phyloP scores from a whole-genome alignment of 2,888 invertebrate species.

The Dryomyza anilis region DNA sequence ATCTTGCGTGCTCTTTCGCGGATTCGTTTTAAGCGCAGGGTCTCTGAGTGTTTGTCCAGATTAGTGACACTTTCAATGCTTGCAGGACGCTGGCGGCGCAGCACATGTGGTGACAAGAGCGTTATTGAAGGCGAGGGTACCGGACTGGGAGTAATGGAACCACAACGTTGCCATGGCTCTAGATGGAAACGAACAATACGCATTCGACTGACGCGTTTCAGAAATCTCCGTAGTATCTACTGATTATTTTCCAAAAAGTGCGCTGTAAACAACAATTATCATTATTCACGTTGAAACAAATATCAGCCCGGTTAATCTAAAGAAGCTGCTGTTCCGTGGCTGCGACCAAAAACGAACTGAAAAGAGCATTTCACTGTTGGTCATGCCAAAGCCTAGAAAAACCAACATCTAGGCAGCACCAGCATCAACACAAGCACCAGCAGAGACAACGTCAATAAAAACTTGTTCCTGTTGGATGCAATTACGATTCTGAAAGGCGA shows the following conservation, averaged over 20 bases:
- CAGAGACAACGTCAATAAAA: neutral
- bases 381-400: neutral
- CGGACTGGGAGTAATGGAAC: conserved; percentile 55
- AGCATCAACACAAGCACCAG: no score
- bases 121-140: conserved; percentile 55
- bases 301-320: neutral
- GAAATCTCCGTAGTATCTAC: no score
- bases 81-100: conserved; percentile 58
- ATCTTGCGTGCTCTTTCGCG: conserved; percentile 47
- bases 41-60: conserved; percentile 32
- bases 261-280: no score
- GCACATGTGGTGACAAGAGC: conserved; percentile 53
- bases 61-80: conserved; percentile 52
- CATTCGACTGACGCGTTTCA: conserved; percentile 43
- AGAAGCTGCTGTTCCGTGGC: neutral
- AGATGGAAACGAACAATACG: conserved; percentile 61
- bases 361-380: conserved; percentile 5
- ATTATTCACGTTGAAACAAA: no score
- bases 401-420: neutral
- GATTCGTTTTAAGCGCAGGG: conserved; percentile 42
- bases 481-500: neutral
- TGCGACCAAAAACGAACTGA: conserved; percentile 14
- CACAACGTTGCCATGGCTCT: conserved; percentile 61
- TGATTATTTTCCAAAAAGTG: no score
- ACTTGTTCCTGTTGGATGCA: conserved; percentile 15